phyloP scores from a whole-genome alignment of 2,888 invertebrate genomes.

The Xestoiulus laeticollis region DNA sequence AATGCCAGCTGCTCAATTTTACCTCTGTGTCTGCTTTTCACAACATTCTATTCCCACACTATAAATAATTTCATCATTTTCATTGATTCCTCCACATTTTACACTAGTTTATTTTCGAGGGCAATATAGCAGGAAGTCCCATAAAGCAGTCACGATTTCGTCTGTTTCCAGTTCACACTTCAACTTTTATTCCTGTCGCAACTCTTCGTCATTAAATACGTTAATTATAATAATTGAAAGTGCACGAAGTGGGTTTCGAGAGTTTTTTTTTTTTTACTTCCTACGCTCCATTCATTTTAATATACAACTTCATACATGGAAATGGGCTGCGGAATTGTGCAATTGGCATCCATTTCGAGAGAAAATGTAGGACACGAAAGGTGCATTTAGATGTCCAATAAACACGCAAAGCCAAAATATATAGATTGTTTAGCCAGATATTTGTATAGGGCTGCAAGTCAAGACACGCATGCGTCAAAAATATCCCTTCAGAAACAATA shows the following conservation, averaged over 20 bases:
- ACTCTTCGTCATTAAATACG: not conserved
- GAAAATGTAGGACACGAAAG: slow-evolving; percentile 9
- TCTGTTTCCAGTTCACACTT: slow-evolving; percentile 22
- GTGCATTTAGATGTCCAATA: slow-evolving; percentile 35
- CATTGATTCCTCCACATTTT: not conserved
- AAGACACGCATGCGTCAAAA: not conserved
- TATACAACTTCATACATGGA: not conserved
- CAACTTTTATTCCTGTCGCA: slow-evolving; percentile 6
- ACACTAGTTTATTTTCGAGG: not conserved
- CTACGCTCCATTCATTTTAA: not conserved
- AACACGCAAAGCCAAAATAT: slow-evolving; percentile 14
- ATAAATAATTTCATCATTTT: slow-evolving; percentile 19
- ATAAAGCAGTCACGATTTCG: not conserved
- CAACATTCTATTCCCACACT: not conserved
- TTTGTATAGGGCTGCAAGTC: not conserved
- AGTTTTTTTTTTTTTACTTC: not conserved
- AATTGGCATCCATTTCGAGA: slow-evolving; percentile 6
- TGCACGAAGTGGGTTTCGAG: slow-evolving; percentile 12
- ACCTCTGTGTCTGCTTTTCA: not conserved
- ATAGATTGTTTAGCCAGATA: not conserved
- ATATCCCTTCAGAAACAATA: not conserved
- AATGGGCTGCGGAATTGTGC: slow-evolving; percentile 16
- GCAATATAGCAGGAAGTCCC: not conserved
- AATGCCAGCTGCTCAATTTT: not conserved
- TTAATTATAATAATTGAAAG: slow-evolving; percentile 41